Evolutionary conservation across 2,113 vertebrate species (phyloP), one percentile per base, ranked within the genome.

Genomic region (Macrotus californicus): DNA sequence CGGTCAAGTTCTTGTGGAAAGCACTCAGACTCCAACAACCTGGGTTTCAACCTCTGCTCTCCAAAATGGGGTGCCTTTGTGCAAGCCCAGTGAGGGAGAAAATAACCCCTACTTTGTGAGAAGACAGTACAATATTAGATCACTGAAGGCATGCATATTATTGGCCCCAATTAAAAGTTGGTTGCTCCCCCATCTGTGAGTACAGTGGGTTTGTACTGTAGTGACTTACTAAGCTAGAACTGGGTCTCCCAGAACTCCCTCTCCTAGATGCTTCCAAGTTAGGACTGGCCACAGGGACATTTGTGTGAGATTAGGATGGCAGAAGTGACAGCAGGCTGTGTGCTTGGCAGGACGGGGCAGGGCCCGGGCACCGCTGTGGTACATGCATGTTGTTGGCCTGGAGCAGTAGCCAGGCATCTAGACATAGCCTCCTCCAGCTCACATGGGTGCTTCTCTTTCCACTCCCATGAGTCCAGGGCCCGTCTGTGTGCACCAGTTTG

Each of bases 201-300:
- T 56, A 5, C 48, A 31, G 26, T 61, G 56, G 39, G 41, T 94
- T 61, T 72, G 15, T 80, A 5, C 19, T 34, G 21, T 43, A 70
- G 82, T 34, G 88, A 88, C 15, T 80, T 76, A 24, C 2, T 26
- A 26, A 67, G 39, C 54, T 64, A 70, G 79, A 82, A 31, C 26
- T n/a, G 56, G 34, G 21, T 56, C 91, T 93, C 41, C 76, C 61
- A 79, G 81, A 67, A 84, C 43, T 83, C 70, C 15, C 39, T 80
- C 87, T 87, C 15, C 70, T 67, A 12, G 54, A 43, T 59, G 61
- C 69, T 54, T 87, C 85, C 46, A 52, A 41, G 59, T 56, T 31
- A 89, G 73, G 15, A 48, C n/a, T 48, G 56, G 72, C 48, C 11
- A 29, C 56, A 26, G 39, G 31, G 39, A 56, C 46, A 72, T 77